Percentiles rank a stretch among this genome's conserved stretches.
Evolutionary conservation across 2,797 vertebrate genomes (phyloP).

Genomic region (Eulemur albifrons): DNA sequence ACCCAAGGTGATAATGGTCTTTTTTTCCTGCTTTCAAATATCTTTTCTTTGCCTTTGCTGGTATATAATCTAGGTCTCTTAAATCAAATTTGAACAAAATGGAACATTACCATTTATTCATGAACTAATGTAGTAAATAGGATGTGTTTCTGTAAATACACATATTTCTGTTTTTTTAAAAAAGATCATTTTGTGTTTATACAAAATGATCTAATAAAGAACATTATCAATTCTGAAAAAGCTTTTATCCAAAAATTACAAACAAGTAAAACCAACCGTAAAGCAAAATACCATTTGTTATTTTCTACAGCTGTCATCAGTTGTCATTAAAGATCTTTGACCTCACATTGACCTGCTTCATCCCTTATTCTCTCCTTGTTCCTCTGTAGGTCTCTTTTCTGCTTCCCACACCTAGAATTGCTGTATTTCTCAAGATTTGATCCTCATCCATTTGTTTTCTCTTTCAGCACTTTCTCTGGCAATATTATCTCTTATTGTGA

Average conservation of each 20-base stretch:
- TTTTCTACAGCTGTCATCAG: neutral
- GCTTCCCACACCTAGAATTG: neutral
- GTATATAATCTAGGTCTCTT: neutral
- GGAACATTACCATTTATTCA: neutral
- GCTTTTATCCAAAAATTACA: neutral
- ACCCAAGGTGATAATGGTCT: neutral
- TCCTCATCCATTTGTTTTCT: neutral
- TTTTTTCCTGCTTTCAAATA: neutral
- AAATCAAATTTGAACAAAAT: neutral
- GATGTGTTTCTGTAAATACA: neutral
- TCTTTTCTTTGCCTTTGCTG: neutral
- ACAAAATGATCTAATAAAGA: neutral
- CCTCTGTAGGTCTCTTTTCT: neutral
- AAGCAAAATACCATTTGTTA: neutral
- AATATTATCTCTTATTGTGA: neutral
- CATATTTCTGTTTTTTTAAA: neutral
- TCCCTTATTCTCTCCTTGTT: neutral
- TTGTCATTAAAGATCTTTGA: neutral
- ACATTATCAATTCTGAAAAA: neutral
- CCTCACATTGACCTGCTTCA: neutral
- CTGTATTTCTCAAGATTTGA: neutral
- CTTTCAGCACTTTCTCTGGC: neutral
- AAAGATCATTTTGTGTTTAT: neutral
- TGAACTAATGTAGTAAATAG: neutral
- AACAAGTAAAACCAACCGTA: neutral